Evolutionary conservation across 2,888 invertebrate genomes (phyloP).

Genomic region (Epirrita christyi): DNA sequence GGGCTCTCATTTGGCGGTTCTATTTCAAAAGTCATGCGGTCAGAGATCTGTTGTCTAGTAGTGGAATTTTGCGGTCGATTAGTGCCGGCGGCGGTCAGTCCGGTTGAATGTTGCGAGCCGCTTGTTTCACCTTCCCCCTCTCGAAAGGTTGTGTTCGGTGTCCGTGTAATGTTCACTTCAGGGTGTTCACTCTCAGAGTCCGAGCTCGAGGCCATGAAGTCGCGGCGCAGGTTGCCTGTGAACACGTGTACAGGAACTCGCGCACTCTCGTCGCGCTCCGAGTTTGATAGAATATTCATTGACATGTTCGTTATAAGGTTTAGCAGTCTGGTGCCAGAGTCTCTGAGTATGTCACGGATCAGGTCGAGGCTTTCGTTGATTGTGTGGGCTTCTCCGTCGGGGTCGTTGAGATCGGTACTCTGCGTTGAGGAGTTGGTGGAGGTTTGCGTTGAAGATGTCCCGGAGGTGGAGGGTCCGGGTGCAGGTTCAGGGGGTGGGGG

Average conservation of each 20-base stretch:
- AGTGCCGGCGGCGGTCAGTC: background rate
- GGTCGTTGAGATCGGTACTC: conserved; percentile 4
- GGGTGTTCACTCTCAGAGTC: conserved; percentile 75
- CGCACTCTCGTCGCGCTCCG: conserved; percentile 52
- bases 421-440: conserved; percentile 48
- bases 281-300: conserved; percentile 65
- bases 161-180: conserved; percentile 73
- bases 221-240: conserved; percentile 54
- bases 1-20: conserved; percentile 26
- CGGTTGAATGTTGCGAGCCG: conserved; percentile 11
- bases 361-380: conserved; percentile 77
- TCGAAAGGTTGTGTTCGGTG: conserved; percentile 67
- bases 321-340: conserved; percentile 75
- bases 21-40: conserved; percentile 32
- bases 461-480: conserved; percentile 48
- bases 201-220: conserved; percentile 66
- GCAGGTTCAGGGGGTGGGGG: conserved; percentile 39
- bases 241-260: conserved; percentile 57
- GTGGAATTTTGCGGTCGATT: conserved; percentile 6
- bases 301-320: conserved; percentile 80
- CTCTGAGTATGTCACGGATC: conserved; percentile 76
- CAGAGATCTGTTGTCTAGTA: conserved; percentile 21
- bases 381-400: conserved; percentile 69
- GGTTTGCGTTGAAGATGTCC: conserved; percentile 65
- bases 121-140: conserved; percentile 48